Evolutionary conservation across 2,113 vertebrate genomes (phyloP).

Genomic region (Ptilorrhoa leucosticta): DNA sequence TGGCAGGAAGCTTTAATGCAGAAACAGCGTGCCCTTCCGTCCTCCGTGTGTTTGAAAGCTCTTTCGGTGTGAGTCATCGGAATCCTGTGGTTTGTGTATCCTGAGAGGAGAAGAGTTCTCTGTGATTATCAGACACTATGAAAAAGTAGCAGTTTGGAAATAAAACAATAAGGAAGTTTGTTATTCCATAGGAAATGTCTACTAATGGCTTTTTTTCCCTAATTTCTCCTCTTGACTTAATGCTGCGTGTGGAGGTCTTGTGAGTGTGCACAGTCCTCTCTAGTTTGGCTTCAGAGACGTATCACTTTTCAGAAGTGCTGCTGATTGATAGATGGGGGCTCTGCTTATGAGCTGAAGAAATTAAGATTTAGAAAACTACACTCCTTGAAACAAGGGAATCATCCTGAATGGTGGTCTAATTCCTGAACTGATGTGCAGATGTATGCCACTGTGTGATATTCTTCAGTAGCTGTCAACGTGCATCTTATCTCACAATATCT

Average conservation of each 20-base stretch:
- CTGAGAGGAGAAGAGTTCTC: conserved; percentile 68
- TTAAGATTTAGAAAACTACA: background rate
- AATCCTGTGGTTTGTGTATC: conserved; percentile 82
- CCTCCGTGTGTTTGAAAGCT: conserved; percentile 69
- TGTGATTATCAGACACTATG: conserved; percentile 59
- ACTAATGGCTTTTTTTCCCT: background rate
- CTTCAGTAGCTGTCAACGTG: background rate
- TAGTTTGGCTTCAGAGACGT: background rate
- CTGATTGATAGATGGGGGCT: background rate
- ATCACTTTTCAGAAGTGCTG: background rate
- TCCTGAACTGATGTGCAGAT: background rate
- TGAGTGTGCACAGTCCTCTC: background rate
- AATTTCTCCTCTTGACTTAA: background rate
- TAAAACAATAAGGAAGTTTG: conserved; percentile 51
- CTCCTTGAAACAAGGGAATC: background rate
- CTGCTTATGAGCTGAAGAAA: background rate
- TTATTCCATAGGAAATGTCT: conserved; percentile 46
- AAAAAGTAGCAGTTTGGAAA: conserved; percentile 31
- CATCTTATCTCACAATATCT: background rate
- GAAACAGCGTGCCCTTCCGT: conserved; percentile 76
- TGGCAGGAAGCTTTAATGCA: conserved; percentile 79
- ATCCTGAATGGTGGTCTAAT: background rate
- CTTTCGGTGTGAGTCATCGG: conserved; percentile 74
- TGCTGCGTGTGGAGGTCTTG: background rate
- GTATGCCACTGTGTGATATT: background rate